These are phyloP conservation scores for Tanytarsus gracilentus DNA, from an alignment of 2,888 invertebrate species.

Conservation along the genomic window DNA sequence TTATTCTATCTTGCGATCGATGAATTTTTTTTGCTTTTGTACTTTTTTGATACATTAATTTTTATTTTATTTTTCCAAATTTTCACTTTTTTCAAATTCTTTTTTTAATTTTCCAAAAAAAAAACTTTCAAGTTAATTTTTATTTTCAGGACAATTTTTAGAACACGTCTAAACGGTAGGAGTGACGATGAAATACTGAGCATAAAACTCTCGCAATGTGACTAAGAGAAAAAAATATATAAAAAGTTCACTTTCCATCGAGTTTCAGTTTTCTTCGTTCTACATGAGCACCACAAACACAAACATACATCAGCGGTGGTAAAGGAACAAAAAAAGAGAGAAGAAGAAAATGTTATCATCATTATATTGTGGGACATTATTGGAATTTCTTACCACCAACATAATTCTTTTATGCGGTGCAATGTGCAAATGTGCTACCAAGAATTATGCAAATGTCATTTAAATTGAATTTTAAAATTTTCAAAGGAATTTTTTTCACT, in stretches of 20 bases:
- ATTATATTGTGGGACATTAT: neutral
- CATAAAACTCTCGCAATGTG: neutral
- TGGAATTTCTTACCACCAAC: slow-evolving; percentile 15
- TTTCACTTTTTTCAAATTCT: neutral
- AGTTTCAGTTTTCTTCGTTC: slow-evolving; percentile 10
- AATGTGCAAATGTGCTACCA: neutral
- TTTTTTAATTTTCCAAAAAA: neutral
- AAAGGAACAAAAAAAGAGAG: neutral
- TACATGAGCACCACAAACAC: neutral
- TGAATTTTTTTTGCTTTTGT: slow-evolving; percentile 4
- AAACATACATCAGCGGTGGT: neutral
- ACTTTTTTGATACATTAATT: slow-evolving; percentile 20
- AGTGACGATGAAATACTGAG: slow-evolving; percentile 9
- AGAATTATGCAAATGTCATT: slow-evolving; percentile 13
- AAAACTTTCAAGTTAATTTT: neutral
- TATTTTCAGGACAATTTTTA: neutral
- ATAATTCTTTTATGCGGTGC: neutral
- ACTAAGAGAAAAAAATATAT: neutral
- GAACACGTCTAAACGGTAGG: slow-evolving; percentile 17
- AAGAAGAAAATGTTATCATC: neutral
- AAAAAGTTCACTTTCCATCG: slow-evolving; percentile 5
- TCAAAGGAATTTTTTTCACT: neutral
- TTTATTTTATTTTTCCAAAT: neutral
- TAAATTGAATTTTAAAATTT: slow-evolving; percentile 5
- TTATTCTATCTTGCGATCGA: slow-evolving; percentile 25